phyloP scores from a whole-genome alignment of 2,888 invertebrate genomes.

The Agapostemon virescens region DNA sequence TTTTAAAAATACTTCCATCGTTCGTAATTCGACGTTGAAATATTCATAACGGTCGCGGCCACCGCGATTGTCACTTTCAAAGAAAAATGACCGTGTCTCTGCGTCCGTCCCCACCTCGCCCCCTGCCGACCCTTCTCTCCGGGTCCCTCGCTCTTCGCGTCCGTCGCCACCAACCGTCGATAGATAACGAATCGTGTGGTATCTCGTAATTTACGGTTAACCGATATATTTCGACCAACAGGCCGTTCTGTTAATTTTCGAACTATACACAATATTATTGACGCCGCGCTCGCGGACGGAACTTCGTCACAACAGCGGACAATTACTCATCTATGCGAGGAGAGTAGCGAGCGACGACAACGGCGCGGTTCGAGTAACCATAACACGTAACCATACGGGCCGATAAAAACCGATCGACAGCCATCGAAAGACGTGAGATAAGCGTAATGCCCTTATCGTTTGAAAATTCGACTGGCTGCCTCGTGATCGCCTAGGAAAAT shows the following conservation, averaged over 20 bases:
- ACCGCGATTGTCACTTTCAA: constrained; percentile 42
- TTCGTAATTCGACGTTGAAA: constrained; percentile 11
- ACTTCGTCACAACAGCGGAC: constrained; percentile 26
- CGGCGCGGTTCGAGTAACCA: neutral
- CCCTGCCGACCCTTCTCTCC: too few relatives aligned
- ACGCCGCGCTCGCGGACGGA: constrained; percentile 29
- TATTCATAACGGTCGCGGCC: neutral
- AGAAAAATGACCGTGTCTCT: constrained; percentile 17
- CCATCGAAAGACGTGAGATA: constrained; percentile 13
- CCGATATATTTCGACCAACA: constrained; percentile 8
- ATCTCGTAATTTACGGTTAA: constrained; percentile 8
- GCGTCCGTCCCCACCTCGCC: neutral
- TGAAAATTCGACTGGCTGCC: constrained; percentile 18
- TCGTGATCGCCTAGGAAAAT: constrained; percentile 38
- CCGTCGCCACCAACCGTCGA: neutral
- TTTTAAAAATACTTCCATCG: constrained; percentile 27
- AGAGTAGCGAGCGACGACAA: constrained; percentile 13
- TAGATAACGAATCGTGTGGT: constrained; percentile 38
- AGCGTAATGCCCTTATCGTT: neutral
- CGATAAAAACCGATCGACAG: constrained; percentile 32
- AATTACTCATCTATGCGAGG: constrained; percentile 33
- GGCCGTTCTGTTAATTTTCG: neutral
- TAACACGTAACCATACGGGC: neutral
- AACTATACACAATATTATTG: constrained; percentile 21
- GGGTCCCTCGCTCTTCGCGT: too few relatives aligned